A percentile compares a stretch with the other conserved stretches of the same genome.
Evolutionary conservation across 2,113 vertebrate genomes (phyloP).

Genomic region (Kryptolebias marmoratus): DNA sequence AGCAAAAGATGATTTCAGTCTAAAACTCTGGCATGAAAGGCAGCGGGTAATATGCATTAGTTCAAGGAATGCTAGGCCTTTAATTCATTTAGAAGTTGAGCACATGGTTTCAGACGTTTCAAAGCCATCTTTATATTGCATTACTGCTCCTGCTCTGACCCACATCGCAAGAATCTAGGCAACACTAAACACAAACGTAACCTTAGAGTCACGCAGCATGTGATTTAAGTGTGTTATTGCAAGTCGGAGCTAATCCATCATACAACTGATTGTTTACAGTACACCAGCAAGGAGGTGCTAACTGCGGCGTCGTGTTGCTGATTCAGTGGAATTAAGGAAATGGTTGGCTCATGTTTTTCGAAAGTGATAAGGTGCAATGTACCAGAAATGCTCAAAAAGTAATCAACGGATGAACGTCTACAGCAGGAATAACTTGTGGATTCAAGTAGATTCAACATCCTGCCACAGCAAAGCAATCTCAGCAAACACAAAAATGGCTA

Average conservation of each 20-base stretch:
- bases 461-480: no score
- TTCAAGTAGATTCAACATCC: no score
- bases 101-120: background rate
- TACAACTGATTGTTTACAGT: background rate
- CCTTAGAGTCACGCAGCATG: background rate
- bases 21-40: no score
- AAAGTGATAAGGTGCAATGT: no score
- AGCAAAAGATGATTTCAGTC: no score
- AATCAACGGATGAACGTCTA: no score
- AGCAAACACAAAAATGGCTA: no score
- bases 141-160: slow-evolving; percentile 15
- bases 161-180: slow-evolving; percentile 1
- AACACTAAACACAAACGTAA: background rate
- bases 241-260: slow-evolving; percentile 6
- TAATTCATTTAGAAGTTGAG: background rate
- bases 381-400: no score
- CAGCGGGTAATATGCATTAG: no score
- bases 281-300: slow-evolving; percentile 3
- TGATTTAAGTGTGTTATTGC: slow-evolving; percentile 6
- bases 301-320: background rate
- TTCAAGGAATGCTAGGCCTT: no score
- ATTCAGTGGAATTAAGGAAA: background rate
- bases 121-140: background rate
- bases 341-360: no score
- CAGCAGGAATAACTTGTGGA: no score